These are phyloP conservation scores for Laticauda laticaudata DNA, from an alignment of 2,113 vertebrate species.

Conservation along the genomic window DNA sequence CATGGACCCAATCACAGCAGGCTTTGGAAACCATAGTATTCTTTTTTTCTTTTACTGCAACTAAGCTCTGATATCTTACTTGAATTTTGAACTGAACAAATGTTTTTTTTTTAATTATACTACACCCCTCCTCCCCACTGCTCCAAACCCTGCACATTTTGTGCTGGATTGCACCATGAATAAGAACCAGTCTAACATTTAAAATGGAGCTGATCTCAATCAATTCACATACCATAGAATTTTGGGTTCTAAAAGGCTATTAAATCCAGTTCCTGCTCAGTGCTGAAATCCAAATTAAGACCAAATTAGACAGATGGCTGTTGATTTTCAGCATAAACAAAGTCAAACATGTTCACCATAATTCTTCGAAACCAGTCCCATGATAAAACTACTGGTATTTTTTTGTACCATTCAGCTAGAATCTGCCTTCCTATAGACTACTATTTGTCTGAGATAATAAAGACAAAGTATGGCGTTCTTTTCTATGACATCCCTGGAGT, in stretches of 20 bases:
- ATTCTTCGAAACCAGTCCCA: neutral
- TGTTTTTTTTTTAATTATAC: neutral
- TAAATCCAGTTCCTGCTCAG: neutral
- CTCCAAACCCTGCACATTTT: neutral
- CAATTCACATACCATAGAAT: neutral
- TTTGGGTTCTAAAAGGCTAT: neutral
- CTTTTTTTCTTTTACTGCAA: neutral
- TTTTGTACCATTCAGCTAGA: neutral
- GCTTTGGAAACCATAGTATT: no score
- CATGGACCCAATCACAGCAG: neutral
- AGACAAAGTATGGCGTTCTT: neutral
- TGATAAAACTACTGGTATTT: neutral
- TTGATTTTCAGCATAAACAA: neutral
- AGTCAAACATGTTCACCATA: neutral
- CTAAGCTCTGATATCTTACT: neutral
- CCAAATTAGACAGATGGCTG: neutral
- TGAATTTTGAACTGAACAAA: neutral
- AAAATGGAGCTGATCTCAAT: neutral
- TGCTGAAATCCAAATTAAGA: neutral
- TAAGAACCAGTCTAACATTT: neutral
- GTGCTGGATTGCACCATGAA: neutral
- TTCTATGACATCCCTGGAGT: neutral
- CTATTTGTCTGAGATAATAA: neutral
- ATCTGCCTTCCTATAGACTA: neutral
- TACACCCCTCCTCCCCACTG: neutral